Percentiles rank a stretch among this genome's conserved stretches.
phyloP scores from a whole-genome alignment of 1,140 invertebrate genomes.

The Tribolium madens region DNA sequence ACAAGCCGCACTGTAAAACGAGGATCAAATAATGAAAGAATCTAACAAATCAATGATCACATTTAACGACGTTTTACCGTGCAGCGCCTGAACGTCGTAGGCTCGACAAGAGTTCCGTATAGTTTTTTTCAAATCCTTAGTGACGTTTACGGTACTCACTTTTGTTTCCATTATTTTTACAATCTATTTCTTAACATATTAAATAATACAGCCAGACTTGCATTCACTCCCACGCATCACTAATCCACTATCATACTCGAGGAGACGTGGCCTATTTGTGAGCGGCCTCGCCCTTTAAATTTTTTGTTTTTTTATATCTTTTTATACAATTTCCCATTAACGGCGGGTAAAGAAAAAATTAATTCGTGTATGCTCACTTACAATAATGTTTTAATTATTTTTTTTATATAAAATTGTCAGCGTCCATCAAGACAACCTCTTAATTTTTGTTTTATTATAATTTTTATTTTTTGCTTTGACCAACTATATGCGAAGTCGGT shows the following conservation, averaged over 20 bases:
- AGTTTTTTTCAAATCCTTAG: slow-evolving; percentile 45
- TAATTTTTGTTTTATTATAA: slow-evolving; percentile 44
- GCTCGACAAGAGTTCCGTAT: slow-evolving; percentile 26
- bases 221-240: slow-evolving; percentile 56
- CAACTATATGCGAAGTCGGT: slow-evolving; percentile 56
- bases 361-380: slow-evolving; percentile 57
- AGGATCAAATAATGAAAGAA: slow-evolving; percentile 37
- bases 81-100: slow-evolving; percentile 37
- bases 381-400: slow-evolving; percentile 53
- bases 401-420: slow-evolving; percentile 55
- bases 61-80: slow-evolving; percentile 43
- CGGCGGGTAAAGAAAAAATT: slow-evolving; percentile 51
- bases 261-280: slow-evolving; percentile 33
- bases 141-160: slow-evolving; percentile 55
- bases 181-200: slow-evolving; percentile 55
- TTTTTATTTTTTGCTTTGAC: slow-evolving; percentile 46
- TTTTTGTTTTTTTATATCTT: slow-evolving; percentile 52
- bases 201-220: slow-evolving; percentile 65
- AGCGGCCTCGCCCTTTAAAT: slow-evolving; percentile 46
- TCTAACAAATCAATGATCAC: slow-evolving; percentile 35
- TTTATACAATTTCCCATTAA: slow-evolving; percentile 55
- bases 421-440: slow-evolving; percentile 44
- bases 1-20: slow-evolving; percentile 36
- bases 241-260: slow-evolving; percentile 21
- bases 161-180: slow-evolving; percentile 53